Conservation (phyloP, 2,888 invertebrate species). For the Noctua janthe region DNA sequence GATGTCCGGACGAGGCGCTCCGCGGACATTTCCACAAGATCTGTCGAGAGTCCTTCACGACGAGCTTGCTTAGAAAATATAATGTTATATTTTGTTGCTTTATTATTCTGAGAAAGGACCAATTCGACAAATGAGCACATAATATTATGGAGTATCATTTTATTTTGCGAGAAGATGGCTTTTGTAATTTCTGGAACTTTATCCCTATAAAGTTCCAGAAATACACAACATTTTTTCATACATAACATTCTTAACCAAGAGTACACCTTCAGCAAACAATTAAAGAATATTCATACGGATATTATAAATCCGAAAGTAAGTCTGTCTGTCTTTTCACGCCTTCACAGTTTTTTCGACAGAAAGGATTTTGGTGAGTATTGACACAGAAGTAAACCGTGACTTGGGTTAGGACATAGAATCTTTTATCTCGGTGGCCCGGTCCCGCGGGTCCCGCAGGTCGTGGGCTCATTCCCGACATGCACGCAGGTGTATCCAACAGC, state of each 20-base stretch:
- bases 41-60: slow-evolving; percentile 18
- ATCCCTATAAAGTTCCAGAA: too few relatives aligned
- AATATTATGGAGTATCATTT: neutral
- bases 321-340: neutral
- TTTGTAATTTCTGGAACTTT: neutral
- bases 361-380: neutral
- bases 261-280: neutral
- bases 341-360: neutral
- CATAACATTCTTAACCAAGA: neutral
- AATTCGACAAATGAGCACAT: neutral
- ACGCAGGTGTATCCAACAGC: neutral
- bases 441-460: neutral
- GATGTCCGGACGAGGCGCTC: slow-evolving; percentile 29
- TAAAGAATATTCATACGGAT: neutral
- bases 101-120: slow-evolving; percentile 3
- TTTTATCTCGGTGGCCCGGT: neutral
- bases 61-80: slow-evolving; percentile 10
- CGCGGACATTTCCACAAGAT: slow-evolving; percentile 10
- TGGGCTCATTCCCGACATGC: neutral
- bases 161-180: neutral
- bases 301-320: neutral
- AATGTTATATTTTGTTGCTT: slow-evolving; percentile 1
- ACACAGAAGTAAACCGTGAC: neutral
- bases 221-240: too few relatives aligned
- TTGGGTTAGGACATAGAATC: neutral